Evolutionary conservation across 2,888 invertebrate species (phyloP), one percentile per base, ranked within the genome.

Genomic region (Graphium colonna): DNA sequence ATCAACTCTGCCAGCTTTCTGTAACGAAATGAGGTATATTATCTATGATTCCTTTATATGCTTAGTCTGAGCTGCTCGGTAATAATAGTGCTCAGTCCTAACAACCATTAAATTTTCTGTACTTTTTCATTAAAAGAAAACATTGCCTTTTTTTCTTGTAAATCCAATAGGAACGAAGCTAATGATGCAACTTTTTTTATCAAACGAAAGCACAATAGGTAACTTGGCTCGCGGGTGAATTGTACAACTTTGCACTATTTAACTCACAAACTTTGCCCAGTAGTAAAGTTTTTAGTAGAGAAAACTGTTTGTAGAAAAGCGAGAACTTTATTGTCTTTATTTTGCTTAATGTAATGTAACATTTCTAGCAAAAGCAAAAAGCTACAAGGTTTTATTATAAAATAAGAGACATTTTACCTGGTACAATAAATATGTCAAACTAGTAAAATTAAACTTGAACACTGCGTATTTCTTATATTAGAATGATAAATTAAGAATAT

Each of bases 171-270:
- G 21, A 43, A 39, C 26, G 12, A 8, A 51, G 39, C 38, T 51
- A 51, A 43, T 44, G 44, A 51, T 51, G 8, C 5, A 38, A 41
- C 33, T 16, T 47, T 46, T 43, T 45, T 57, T 52, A 42, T 40
- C 51, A 40, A 51, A 43, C 31, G 17, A 12, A 39, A 17, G 40
- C 17, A 46, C 51, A 44, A 39, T 51, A 26, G 51, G 44, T 46
- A 46, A 48, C 48, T 36, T 33, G 15, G 46, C 40, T 46, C 39
- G 45, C 51, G 40, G 73, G 65, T 71, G 79, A 81, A 74, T 80
- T 79, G 73, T 72, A 73, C 77, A 75, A 76, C 77, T 79, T 77
- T 68, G 71, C 76, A 69, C 77, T 71, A 75, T 76, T 67, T 63
- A 69, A 71, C 65, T 75, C 47, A 48, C 16, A 43, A 52, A 52